phyloP scores from a whole-genome alignment of 2,888 invertebrate species.

The Abrostola tripartita region DNA sequence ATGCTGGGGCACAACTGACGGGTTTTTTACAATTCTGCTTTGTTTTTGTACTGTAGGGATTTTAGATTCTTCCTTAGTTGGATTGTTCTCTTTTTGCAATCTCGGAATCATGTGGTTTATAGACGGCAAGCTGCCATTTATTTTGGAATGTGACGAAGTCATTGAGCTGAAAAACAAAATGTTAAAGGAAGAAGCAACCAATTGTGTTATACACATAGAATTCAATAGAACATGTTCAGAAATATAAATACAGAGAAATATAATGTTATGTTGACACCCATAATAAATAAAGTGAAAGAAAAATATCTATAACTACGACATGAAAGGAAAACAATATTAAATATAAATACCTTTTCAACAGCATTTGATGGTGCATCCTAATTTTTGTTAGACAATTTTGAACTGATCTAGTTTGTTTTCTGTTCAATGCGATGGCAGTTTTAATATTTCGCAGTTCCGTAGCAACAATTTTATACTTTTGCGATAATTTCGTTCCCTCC shows the following conservation, averaged over 20 bases:
- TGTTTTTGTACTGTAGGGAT: conserved; percentile 55
- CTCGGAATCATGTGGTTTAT: conserved; percentile 61
- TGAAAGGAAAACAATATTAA: conserved; percentile 19
- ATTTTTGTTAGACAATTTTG: conserved; percentile 78
- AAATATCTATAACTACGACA: conserved; percentile 22
- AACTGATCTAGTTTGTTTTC: conserved; percentile 76
- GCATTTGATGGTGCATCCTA: conserved; percentile 78
- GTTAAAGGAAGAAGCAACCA: conserved; percentile 50
- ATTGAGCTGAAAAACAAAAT: conserved; percentile 73
- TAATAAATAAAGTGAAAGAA: conserved; percentile 1
- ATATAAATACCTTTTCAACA: conserved; percentile 78
- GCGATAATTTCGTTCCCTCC: conserved; percentile 76
- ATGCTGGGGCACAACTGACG: conserved; percentile 24
- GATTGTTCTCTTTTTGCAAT: conserved; percentile 82
- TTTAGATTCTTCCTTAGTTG: conserved; percentile 64
- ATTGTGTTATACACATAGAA: conserved; percentile 26
- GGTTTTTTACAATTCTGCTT: conserved; percentile 5
- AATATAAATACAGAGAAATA: neutral
- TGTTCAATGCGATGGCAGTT: conserved; percentile 81
- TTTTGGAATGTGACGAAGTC: conserved; percentile 73
- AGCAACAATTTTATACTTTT: conserved; percentile 81
- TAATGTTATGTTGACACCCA: conserved; percentile 8
- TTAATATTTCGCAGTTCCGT: conserved; percentile 80
- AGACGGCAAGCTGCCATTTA: conserved; percentile 57
- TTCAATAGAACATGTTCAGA: conserved; percentile 22